Percentiles rank a stretch among this genome's conserved stretches.
Evolutionary conservation across 2,888 invertebrate species (phyloP).

Genomic region (Pristionchus exspectatus): DNA sequence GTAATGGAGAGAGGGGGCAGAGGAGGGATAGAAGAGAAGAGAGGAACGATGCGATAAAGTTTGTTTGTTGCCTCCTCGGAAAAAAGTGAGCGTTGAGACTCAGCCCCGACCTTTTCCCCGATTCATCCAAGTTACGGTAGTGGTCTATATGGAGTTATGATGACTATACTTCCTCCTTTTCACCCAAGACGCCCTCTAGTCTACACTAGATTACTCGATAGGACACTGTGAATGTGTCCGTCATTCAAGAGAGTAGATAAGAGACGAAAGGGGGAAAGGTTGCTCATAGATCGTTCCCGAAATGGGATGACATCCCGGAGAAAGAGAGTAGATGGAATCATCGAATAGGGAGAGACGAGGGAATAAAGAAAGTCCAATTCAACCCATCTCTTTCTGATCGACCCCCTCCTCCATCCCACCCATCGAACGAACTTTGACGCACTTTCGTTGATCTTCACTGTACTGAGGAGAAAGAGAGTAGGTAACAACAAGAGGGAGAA

Average conservation of each 20-base stretch:
- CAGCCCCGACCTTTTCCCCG: not conserved
- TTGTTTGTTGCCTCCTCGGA: not conserved
- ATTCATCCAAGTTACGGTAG: not conserved
- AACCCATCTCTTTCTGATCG: constrained; percentile 9
- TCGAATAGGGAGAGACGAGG: not conserved
- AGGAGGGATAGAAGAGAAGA: not conserved
- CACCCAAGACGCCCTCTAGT: not conserved
- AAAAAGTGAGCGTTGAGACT: not conserved
- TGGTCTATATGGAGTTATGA: not conserved
- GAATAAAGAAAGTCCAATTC: constrained; percentile 3
- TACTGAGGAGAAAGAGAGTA: constrained; percentile 17
- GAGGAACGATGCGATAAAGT: constrained; percentile 5
- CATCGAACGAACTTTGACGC: constrained; percentile 36
- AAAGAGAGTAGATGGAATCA: not conserved
- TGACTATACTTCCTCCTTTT: not conserved
- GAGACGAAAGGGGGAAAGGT: not conserved
- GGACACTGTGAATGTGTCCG: not conserved
- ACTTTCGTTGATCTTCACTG: constrained; percentile 51
- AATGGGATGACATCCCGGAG: not conserved
- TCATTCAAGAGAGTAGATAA: constrained; percentile 27
- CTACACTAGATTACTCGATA: constrained; percentile 16
- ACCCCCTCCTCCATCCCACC: not conserved
- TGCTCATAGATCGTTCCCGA: constrained; percentile 6
- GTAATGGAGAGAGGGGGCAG: constrained; percentile 26
- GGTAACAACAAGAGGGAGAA: constrained; percentile 42